phyloP scores from a whole-genome alignment of 2,797 vertebrate genomes.

The Ceyx erithaca region DNA sequence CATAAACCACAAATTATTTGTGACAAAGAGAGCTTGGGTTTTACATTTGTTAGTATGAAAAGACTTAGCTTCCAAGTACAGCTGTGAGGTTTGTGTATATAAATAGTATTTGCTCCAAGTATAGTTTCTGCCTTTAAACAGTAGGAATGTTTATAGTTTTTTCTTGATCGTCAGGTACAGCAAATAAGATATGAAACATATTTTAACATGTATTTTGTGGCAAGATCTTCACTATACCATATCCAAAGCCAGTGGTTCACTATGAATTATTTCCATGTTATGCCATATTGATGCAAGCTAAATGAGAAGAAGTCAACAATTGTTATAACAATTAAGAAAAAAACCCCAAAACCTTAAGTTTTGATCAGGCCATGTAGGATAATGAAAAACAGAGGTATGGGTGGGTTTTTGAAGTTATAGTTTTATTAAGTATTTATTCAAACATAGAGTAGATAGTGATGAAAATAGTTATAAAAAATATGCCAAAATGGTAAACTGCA shows the following conservation, averaged over 20 bases:
- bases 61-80: background rate
- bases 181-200: background rate
- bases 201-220: background rate
- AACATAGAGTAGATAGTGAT: background rate
- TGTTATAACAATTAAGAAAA: background rate
- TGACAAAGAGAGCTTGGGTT: background rate
- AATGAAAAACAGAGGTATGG: background rate
- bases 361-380: background rate
- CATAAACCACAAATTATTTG: background rate
- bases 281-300: background rate
- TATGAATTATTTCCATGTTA: background rate
- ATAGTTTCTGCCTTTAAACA: background rate
- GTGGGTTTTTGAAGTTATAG: background rate
- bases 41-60: background rate
- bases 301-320: background rate
- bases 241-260: background rate
- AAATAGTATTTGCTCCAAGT: background rate
- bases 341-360: background rate
- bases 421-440: background rate
- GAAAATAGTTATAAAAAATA: background rate
- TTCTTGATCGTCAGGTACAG: background rate
- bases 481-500: background rate
- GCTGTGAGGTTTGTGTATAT: background rate
- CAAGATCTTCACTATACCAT: background rate
- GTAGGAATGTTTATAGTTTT: background rate